A percentile compares a stretch with the other conserved stretches of the same genome.
These are phyloP conservation scores for Listronotus oregonensis DNA, from an alignment of 1,140 invertebrate genomes.

Conservation along the genomic window DNA sequence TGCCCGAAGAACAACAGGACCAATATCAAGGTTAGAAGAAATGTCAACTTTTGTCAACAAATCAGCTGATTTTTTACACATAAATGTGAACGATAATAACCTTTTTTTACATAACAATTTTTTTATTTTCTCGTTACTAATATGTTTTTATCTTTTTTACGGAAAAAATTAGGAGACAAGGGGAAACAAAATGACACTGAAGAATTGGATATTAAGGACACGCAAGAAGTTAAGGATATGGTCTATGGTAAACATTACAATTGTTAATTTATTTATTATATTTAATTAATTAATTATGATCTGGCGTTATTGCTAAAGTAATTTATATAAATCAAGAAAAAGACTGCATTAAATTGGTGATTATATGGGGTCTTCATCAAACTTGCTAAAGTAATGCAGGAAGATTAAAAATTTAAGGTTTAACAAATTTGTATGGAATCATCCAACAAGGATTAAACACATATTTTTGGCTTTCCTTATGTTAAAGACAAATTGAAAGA, in stretches of 20 bases:
- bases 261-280: background rate
- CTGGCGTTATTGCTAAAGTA: too few species aligned
- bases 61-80: conserved; percentile 30
- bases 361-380: too few species aligned
- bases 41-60: conserved; percentile 27
- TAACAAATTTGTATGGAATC: too few species aligned
- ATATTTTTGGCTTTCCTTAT: too few species aligned
- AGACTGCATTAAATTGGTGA: too few species aligned
- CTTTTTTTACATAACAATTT: background rate
- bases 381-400: too few species aligned
- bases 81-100: background rate
- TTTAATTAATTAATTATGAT: too few species aligned
- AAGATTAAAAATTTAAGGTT: too few species aligned
- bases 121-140: conserved; percentile 18
- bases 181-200: conserved; percentile 33
- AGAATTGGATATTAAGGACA: conserved; percentile 30
- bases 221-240: conserved; percentile 51
- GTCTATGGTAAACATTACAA: conserved; percentile 49
- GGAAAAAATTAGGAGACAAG: conserved; percentile 50
- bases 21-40: conserved; percentile 24
- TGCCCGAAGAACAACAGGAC: conserved; percentile 9
- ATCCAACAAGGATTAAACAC: too few species aligned
- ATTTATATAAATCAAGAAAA: too few species aligned
- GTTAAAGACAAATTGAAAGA: too few species aligned
- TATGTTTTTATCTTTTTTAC: conserved; percentile 51